Evolutionary conservation across 2,113 vertebrate genomes (phyloP).

Genomic region (Indri indri): DNA sequence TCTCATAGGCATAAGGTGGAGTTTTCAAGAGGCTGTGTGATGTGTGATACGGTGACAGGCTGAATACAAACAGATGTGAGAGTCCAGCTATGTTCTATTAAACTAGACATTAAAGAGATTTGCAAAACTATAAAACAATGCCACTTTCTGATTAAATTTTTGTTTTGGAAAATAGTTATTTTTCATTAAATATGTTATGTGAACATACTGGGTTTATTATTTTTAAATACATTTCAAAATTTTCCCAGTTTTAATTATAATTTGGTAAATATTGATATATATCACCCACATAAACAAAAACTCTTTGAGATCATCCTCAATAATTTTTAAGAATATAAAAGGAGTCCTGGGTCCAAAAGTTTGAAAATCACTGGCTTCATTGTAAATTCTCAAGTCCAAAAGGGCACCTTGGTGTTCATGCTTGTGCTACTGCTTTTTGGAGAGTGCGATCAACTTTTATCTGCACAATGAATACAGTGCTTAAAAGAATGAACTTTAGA

Average conservation of each 20-base stretch:
- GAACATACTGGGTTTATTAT: neutral
- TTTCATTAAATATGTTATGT: neutral
- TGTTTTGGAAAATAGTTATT: neutral
- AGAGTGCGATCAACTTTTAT: neutral
- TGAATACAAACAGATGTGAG: neutral
- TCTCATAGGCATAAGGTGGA: neutral
- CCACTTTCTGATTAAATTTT: neutral
- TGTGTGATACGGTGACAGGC: neutral
- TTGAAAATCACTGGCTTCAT: neutral
- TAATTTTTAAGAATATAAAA: neutral
- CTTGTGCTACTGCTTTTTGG: neutral
- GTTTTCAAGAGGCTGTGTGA: neutral
- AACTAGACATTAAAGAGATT: neutral
- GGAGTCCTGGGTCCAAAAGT: neutral
- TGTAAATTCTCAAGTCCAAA: neutral
- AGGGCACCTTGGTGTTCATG: neutral
- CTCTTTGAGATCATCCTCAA: neutral
- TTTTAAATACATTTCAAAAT: neutral
- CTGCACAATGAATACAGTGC: neutral
- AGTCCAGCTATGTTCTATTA: neutral
- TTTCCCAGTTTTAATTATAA: neutral
- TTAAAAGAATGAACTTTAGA: neutral
- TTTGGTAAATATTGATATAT: neutral
- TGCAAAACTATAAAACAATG: neutral
- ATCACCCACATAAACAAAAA: neutral